Percentiles rank a stretch among this genome's conserved stretches.
Evolutionary conservation across 2,888 invertebrate species (phyloP).

Genomic region (Fragum whitleyi): DNA sequence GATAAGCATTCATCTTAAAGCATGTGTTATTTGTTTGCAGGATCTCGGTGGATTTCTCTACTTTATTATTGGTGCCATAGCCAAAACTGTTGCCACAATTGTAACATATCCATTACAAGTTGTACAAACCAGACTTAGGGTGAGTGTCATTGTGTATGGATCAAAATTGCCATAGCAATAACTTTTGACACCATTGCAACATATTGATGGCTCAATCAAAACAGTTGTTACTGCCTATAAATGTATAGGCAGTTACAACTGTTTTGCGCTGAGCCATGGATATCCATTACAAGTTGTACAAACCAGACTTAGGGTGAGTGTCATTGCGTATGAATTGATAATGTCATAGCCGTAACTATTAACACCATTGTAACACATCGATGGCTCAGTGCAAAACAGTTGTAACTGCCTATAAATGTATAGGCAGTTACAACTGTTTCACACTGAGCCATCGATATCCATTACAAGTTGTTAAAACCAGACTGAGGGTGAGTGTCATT

Average conservation of each 20-base stretch:
- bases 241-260: too few relatives aligned
- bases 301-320: slow-evolving; percentile 89
- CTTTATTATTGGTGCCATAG: slow-evolving; percentile 92
- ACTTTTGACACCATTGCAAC: slow-evolving; percentile 94
- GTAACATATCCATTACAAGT: slow-evolving; percentile 96
- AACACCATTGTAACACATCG: slow-evolving; percentile 92
- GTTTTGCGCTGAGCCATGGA: background rate
- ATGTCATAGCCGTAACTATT: slow-evolving; percentile 93
- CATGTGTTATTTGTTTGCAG: slow-evolving; percentile 76
- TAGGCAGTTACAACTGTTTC: too few relatives aligned
- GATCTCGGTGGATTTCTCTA: slow-evolving; percentile 87
- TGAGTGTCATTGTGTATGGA: too few relatives aligned
- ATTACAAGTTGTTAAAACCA: slow-evolving; percentile 93
- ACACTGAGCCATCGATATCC: slow-evolving; percentile 87
- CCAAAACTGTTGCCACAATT: slow-evolving; percentile 94
- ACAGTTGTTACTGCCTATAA: too few relatives aligned
- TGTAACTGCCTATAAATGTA: too few relatives aligned
- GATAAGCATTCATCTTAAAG: too few relatives aligned
- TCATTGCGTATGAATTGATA: too few relatives aligned
- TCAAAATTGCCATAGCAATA: slow-evolving; percentile 91
- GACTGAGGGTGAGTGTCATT: slow-evolving; percentile 88
- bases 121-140: slow-evolving; percentile 91
- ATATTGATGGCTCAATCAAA: slow-evolving; percentile 84
- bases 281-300: slow-evolving; percentile 95
- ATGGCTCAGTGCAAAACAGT: too few relatives aligned